A percentile compares a stretch with the other conserved stretches of the same genome.
These are phyloP conservation scores for Peromyscus maniculatus DNA, from an alignment of 2,113 vertebrate genomes.

Conservation along the genomic window DNA sequence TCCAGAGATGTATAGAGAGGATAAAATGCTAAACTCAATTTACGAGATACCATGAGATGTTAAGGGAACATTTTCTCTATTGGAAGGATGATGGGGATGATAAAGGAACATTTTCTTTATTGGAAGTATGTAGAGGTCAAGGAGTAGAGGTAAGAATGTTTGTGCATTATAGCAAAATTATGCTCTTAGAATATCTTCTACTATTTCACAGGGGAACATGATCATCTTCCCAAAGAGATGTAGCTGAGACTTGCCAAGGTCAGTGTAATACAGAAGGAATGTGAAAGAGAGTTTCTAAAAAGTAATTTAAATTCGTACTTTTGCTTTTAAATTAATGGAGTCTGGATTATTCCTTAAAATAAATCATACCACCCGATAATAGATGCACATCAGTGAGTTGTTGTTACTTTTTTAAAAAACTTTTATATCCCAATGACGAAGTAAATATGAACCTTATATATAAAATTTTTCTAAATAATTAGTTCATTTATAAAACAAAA, in stretches of 20 bases:
- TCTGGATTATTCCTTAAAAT: background rate
- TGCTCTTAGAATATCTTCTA: background rate
- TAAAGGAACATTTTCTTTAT: background rate
- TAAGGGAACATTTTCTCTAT: background rate
- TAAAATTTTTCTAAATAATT: background rate
- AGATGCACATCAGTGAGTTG: background rate
- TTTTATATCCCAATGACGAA: background rate
- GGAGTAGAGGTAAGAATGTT: rapidly evolving
- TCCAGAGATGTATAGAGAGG: background rate
- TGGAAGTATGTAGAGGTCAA: background rate
- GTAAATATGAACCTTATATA: background rate
- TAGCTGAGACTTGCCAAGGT: background rate
- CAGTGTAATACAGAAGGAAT: background rate
- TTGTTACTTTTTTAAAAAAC: background rate
- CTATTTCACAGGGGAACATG: background rate
- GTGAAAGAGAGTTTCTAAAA: background rate
- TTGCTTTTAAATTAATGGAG: background rate
- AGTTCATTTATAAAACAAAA: background rate
- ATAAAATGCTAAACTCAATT: background rate
- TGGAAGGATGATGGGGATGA: background rate
- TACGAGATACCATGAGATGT: background rate
- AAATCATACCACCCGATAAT: background rate
- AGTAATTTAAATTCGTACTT: background rate
- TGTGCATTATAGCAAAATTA: background rate
- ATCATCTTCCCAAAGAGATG: background rate